These are phyloP conservation scores for Busseola fusca DNA, from an alignment of 2,888 invertebrate genomes.

Conservation along the genomic window DNA sequence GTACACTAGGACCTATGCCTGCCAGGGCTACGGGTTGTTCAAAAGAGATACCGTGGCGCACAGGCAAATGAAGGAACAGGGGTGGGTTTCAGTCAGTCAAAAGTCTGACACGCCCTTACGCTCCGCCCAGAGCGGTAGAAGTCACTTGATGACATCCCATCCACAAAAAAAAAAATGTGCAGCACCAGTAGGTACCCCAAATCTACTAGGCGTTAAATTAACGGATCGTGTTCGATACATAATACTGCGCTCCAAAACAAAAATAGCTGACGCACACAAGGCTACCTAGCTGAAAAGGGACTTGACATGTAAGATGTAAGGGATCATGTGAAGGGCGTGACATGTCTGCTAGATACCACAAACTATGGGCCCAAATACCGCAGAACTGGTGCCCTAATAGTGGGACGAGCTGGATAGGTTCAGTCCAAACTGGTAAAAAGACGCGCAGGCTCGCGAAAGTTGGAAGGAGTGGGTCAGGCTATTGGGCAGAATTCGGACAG, in stretches of 20 bases:
- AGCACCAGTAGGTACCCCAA: neutral
- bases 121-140: no score
- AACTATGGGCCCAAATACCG: neutral
- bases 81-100: no score
- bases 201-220: neutral
- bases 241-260: neutral
- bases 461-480: no score
- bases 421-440: neutral
- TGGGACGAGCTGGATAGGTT: neutral
- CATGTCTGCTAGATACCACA: neutral
- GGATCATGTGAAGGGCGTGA: neutral
- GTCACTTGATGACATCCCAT: no score
- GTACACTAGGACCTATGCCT: no score
- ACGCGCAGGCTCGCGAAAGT: no score
- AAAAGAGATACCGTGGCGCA: no score
- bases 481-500: no score
- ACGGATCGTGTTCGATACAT: neutral
- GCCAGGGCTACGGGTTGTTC: no score
- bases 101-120: no score
- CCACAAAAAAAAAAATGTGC: no score
- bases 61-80: no score
- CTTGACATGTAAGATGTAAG: neutral
- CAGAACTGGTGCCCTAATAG: neutral
- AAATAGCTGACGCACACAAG: neutral
- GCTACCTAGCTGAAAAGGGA: neutral